These are phyloP conservation scores for Onychomys arenicola DNA, from an alignment of 2,797 vertebrate species.

Conservation along the genomic window DNA sequence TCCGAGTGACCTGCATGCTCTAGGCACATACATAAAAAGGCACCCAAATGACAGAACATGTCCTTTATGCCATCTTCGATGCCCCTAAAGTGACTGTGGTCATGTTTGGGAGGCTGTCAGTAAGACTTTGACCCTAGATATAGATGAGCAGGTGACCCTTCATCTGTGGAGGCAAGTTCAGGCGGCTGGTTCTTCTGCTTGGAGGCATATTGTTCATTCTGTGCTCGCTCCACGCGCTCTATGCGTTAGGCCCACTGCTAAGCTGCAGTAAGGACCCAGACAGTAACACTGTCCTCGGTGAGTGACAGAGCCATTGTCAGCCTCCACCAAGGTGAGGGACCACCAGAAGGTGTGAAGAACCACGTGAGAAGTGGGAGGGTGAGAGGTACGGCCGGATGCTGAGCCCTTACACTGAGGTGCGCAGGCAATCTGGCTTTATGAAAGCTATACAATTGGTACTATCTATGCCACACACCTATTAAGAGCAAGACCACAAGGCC, in stretches of 20 bases:
- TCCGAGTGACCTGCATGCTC: not conserved
- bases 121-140: not conserved
- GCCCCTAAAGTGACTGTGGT: not conserved
- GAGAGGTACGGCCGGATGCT: too few relatives aligned
- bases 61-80: not conserved
- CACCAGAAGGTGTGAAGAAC: not conserved
- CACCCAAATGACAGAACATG: not conserved
- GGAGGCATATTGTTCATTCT: not conserved
- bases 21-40: not conserved
- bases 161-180: fast-evolving
- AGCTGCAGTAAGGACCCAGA: not conserved
- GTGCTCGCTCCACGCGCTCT: not conserved
- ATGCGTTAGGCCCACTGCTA: not conserved
- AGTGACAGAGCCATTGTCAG: not conserved
- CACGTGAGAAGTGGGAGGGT: not conserved
- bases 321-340: not conserved
- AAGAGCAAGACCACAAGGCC: not conserved
- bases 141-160: too few relatives aligned
- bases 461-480: not conserved
- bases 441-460: not conserved
- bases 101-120: not conserved
- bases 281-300: not conserved
- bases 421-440: not conserved
- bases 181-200: not conserved
- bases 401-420: not conserved